Evolutionary conservation across 2,797 vertebrate species (phyloP), one percentile per base, ranked within the genome.

Genomic region (Macropodus opercularis): DNA sequence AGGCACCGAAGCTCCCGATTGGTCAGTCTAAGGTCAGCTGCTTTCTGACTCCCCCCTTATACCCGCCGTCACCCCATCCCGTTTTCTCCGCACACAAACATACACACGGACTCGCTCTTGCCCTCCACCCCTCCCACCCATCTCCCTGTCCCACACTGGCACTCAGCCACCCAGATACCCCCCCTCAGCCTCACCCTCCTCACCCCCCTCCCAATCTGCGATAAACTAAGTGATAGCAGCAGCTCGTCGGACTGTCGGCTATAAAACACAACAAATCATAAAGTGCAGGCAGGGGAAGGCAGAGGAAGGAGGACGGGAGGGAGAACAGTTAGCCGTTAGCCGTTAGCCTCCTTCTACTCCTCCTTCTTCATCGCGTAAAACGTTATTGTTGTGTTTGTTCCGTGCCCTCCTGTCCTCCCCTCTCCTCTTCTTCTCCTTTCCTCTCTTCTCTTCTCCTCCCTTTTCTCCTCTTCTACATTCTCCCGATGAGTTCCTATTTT

Each of bases 181-280:
- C 51, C 29, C 38, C 61, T 56, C 59, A 48, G 64, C 69, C 63
- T 58, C 75, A 47, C 63, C 74, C 77, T 66, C 72, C 83, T 81
- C 79, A 73, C 83, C 94, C 93, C 93, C 94, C 94, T 93, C 94
- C 95, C 94, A 94, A 95, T 96, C 96, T 96, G 94, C 93, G 95
- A 96, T 97, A 95, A 97, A 94, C 93, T 91, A 78, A 89, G 89
- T 97, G 96, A 98, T 97, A 96, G 96, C 95, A 93, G 86, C 78
- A 94, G 94, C 91, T 95, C 93, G 94, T 96, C 91, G 94, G 94
- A 95, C 94, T 96, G 84, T 79, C 75, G 83, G 84, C 85, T 87
- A 96, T 96, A 97, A 98, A 98, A 95, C 95, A 96, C 95, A 96
- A 98, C 96, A 98, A 98, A 97, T 98, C 95, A 96, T 96, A 97